Evolutionary conservation across 2,888 invertebrate genomes (phyloP).

Genomic region (Dione juno): DNA sequence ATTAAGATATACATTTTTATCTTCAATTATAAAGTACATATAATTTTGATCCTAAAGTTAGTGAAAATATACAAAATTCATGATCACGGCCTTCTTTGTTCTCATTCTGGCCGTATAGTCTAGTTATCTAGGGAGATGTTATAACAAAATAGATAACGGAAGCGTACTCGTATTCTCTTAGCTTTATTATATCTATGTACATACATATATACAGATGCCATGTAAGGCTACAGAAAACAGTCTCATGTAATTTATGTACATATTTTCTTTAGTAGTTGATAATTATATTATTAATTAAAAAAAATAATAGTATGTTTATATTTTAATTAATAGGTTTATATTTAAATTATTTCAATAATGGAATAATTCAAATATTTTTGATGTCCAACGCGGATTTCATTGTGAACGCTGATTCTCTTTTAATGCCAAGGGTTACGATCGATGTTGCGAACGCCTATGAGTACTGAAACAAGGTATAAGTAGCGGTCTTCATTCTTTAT

Average conservation of each 20-base stretch:
- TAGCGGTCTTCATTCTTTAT: neutral
- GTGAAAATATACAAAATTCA: no score
- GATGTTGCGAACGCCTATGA: slow-evolving; percentile 62
- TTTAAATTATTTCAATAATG: neutral
- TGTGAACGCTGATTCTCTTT: slow-evolving; percentile 65
- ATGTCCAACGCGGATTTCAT: slow-evolving; percentile 54
- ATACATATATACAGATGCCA: neutral
- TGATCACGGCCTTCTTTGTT: no score
- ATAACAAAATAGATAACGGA: neutral
- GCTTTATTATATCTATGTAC: neutral
- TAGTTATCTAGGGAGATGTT: neutral
- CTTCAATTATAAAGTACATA: no score
- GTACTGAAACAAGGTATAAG: slow-evolving; percentile 7
- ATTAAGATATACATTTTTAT: no score
- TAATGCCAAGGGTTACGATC: slow-evolving; percentile 79
- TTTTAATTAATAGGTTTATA: neutral
- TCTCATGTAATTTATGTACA: no score
- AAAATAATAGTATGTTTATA: neutral
- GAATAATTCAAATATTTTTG: slow-evolving; percentile 5
- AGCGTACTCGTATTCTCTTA: neutral
- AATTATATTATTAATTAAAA: no score
- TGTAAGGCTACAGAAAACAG: no score
- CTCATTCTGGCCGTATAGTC: neutral
- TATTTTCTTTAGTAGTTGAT: no score
- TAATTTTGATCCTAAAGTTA: no score